A percentile compares a stretch with the other conserved stretches of the same genome.
Conservation (phyloP, 2,113 vertebrate genomes). For the Charadrius vociferus region DNA sequence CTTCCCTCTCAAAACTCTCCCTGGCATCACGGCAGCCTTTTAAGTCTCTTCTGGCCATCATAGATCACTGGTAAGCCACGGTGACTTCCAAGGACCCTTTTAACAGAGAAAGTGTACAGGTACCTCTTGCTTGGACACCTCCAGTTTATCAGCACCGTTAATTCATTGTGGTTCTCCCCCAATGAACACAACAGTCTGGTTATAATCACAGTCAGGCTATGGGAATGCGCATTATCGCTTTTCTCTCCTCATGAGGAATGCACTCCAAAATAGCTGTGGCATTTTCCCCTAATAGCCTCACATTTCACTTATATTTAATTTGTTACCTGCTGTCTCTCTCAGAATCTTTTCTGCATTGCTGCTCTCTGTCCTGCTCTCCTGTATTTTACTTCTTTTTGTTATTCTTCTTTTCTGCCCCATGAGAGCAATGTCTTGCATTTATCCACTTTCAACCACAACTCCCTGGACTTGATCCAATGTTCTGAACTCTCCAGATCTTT, state of each 20-base stretch:
- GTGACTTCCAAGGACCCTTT: background rate
- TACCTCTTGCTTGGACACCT: background rate
- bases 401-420: background rate
- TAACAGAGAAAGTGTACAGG: background rate
- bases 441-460: background rate
- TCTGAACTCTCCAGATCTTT: constrained; percentile 10
- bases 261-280: background rate
- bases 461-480: background rate
- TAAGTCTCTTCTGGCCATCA: background rate
- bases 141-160: background rate
- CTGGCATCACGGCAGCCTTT: background rate
- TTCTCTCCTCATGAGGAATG: background rate
- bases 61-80: background rate
- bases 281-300: background rate
- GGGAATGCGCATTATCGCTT: background rate
- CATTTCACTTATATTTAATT: constrained; percentile 39
- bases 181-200: background rate
- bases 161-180: background rate
- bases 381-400: constrained; percentile 35
- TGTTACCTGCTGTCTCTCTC: constrained; percentile 22
- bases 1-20: background rate
- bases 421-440: background rate
- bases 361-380: background rate
- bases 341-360: constrained; percentile 20
- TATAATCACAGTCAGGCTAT: background rate